These are phyloP conservation scores for Zaprionus capensis DNA, from an alignment of 1,140 invertebrate species.

Conservation along the genomic window DNA sequence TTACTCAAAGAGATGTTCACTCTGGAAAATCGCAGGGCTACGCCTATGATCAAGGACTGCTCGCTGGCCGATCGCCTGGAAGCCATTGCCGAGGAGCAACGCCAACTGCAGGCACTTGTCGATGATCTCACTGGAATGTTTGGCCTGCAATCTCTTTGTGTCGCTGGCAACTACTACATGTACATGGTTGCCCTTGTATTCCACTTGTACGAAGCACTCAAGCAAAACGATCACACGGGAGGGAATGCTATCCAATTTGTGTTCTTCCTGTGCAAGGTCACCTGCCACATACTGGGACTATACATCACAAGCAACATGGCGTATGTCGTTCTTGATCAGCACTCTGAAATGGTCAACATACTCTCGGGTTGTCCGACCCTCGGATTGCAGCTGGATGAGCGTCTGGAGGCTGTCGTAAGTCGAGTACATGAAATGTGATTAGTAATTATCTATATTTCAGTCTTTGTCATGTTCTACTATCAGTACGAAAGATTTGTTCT, in stretches of 20 bases:
- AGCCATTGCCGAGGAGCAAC: not conserved
- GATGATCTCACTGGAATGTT: not conserved
- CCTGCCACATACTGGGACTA: not conserved
- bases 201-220: not conserved
- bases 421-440: not conserved
- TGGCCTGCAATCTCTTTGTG: not conserved
- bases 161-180: not conserved
- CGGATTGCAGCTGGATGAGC: not conserved
- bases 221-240: not conserved
- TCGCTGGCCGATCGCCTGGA: conserved; percentile 6
- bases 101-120: not conserved
- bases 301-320: not conserved
- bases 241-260: not conserved
- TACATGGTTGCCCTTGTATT: not conserved
- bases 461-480: not conserved
- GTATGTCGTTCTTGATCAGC: not conserved
- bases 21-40: not conserved
- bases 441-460: not conserved
- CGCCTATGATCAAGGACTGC: not conserved
- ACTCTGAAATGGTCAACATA: not conserved
- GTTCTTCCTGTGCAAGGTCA: not conserved
- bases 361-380: not conserved
- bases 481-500: conserved; percentile 5
- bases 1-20: not conserved
- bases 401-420: not conserved